Base-by-base conservation (phyloP, 2,113 vertebrate genomes). In the Chaetura pelagica region DNA sequence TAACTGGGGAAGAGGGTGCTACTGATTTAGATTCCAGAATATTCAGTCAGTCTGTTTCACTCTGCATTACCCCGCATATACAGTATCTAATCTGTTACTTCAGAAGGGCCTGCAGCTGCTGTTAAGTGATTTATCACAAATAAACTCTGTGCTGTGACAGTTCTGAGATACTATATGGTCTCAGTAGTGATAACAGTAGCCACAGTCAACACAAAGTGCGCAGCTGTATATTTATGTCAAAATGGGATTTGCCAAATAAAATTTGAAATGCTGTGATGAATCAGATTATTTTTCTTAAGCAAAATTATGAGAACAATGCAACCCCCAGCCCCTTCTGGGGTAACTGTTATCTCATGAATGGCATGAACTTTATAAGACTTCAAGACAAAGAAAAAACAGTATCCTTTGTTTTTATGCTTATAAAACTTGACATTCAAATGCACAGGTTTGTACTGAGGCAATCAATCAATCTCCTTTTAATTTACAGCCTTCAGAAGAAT, bases 71-170 rank as follows among this genome's bases (percentile, higher is more conserved):
- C 59, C 34, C 9, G 24, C 57, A 89, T 95, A 94, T 88, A 54
- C 72, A 94, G 64, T 92, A 89, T 89, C 84, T 95, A 96, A 96
- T 93, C 96, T 89, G 93, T 77, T 94, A 78, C 66, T 95, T 75
- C 92, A 91, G 77, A 97, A 94, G 73, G 90, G 61, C 51, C 68
- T 96, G 93, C 79, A 93, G 84, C 85, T 96, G 87, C 77, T 95
- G 91, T 44, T 96, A 95, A 97, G 93, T 94, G 90, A 97, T 97
- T 97, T 97, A 96, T 97, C 90, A 95, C 83, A 75, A 96, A 84
- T 95, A 97, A 88, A 81, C 87, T 95, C 91, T 95, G 69, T 94
- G 71, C 81, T 96, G 59, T 98, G 95, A 96, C 96, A 97, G 93
- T 69, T 97, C 64, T 78, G 87, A 92, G 95, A 93, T 92, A 86